Evolutionary conservation across 2,797 vertebrate genomes (phyloP), one percentile per base, ranked within the genome.

Genomic region (Corythornis leucogaster): DNA sequence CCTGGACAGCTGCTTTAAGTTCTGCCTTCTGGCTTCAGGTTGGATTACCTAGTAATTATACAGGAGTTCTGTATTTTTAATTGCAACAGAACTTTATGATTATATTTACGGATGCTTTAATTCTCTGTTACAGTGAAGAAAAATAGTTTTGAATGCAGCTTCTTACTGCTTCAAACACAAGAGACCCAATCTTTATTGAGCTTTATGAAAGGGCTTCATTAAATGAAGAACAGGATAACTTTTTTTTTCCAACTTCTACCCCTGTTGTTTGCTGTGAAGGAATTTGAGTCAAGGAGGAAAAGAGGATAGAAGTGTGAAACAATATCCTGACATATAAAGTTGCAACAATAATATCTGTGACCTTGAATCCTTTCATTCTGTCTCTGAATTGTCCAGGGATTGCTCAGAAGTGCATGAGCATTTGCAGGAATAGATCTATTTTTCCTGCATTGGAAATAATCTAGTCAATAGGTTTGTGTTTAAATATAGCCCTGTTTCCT

Each of bases 401-500:
- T 79, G 51, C 22, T 64, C 35, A 67, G 67, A 82, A 45, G 22
- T 57, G 15, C 19, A 24, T 19, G 33, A 80, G 51, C 10, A 12
- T n/a, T 87, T 91, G 86, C 42, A 38, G 38, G 11, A 86, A 85
- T 55, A 0, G 4, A 30, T 53, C 12, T 55, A 15, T 28, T 48
- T 70, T 89, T 62, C 22, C 55, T 86, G 54, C 24, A 17, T n/a
- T 76, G 51, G 50, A 84, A 91, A 94, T 64, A 79, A 71, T 55
- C 18, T 13, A 73, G 77, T 94, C 80, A 53, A 90, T 94, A 87
- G 62, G 31, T 73, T 53, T 87, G 79, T 71, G 69, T 91, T 96
- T 93, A 95, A 93, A 93, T 80, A 68, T 75, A 95, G 80, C 78
- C 59, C 79, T 87, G 78, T 94, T 95, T 92, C 48, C 78, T 67